These are phyloP conservation scores for Metacarcinus magister DNA, from an alignment of 2,888 invertebrate species.

Conservation along the genomic window DNA sequence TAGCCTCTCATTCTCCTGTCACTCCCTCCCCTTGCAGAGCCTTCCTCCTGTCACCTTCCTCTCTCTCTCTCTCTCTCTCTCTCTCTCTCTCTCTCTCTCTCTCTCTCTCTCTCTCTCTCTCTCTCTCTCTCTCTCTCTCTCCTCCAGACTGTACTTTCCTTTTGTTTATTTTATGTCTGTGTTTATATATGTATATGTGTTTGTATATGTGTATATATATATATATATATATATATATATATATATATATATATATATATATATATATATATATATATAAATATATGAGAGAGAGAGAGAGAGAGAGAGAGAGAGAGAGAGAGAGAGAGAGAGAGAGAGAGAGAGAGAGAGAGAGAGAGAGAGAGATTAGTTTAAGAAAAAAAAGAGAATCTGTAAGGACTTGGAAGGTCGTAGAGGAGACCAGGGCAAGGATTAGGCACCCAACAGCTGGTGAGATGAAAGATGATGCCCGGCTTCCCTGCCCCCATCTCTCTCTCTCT, in stretches of 20 bases:
- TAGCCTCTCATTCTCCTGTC: constrained; percentile 1
- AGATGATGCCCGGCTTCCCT: constrained; percentile 50
- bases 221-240: constrained; percentile 11
- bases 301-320: background rate
- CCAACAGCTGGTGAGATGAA: constrained; percentile 49
- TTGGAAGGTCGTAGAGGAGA: constrained; percentile 57
- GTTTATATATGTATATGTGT: background rate
- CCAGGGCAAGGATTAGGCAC: constrained; percentile 52
- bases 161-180: constrained; percentile 16
- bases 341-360: constrained; percentile 52
- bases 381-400: background rate
- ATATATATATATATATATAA: background rate
- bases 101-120: constrained; percentile 39
- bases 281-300: background rate
- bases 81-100: constrained; percentile 22
- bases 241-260: background rate
- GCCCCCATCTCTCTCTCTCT: constrained; percentile 40
- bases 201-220: constrained; percentile 44
- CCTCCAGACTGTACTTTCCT: background rate
- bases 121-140: constrained; percentile 54
- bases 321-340: constrained; percentile 51
- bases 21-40: background rate
- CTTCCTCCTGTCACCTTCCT: background rate
- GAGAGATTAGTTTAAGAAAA: constrained; percentile 38
- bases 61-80: background rate